These are phyloP conservation scores for Nyleta sp. DNA, from an alignment of 2,888 invertebrate species.

Conservation along the genomic window DNA sequence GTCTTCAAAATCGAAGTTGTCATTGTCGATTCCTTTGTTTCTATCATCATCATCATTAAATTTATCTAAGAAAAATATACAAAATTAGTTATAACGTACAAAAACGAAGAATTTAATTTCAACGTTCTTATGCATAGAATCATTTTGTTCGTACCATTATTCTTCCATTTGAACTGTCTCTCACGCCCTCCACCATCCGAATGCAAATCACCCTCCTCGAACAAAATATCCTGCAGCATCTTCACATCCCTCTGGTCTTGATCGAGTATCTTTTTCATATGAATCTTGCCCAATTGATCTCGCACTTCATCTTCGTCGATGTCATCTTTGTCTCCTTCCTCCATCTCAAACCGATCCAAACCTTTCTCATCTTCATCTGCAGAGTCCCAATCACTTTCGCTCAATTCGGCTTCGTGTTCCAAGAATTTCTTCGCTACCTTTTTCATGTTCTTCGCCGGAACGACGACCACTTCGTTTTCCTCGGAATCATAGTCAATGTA, in stretches of 20 bases:
- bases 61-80: slow-evolving; percentile 21
- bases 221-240: slow-evolving; percentile 91
- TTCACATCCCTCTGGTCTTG: slow-evolving; percentile 94
- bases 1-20: slow-evolving; percentile 27
- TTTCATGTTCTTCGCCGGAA: slow-evolving; percentile 78
- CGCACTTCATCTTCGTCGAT: slow-evolving; percentile 91
- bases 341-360: slow-evolving; percentile 91
- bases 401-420: slow-evolving; percentile 95
- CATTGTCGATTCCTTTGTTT: slow-evolving; percentile 9
- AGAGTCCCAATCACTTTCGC: slow-evolving; percentile 95
- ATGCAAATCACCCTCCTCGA: slow-evolving; percentile 95
- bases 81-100: slow-evolving; percentile 1
- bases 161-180: slow-evolving; percentile 93
- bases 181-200: slow-evolving; percentile 89
- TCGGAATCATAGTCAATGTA: slow-evolving; percentile 92
- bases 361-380: slow-evolving; percentile 94
- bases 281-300: slow-evolving; percentile 92
- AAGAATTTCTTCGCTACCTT: slow-evolving; percentile 88
- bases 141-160: slow-evolving; percentile 84
- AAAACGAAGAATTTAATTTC: too few relatives aligned
- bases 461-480: slow-evolving; percentile 88
- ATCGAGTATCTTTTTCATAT: slow-evolving; percentile 93
- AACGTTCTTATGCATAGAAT: slow-evolving; percentile 40
- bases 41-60: not conserved
- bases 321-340: slow-evolving; percentile 92